phyloP scores from a whole-genome alignment of 2,113 vertebrate species.

The Chaenogobius annularis region DNA sequence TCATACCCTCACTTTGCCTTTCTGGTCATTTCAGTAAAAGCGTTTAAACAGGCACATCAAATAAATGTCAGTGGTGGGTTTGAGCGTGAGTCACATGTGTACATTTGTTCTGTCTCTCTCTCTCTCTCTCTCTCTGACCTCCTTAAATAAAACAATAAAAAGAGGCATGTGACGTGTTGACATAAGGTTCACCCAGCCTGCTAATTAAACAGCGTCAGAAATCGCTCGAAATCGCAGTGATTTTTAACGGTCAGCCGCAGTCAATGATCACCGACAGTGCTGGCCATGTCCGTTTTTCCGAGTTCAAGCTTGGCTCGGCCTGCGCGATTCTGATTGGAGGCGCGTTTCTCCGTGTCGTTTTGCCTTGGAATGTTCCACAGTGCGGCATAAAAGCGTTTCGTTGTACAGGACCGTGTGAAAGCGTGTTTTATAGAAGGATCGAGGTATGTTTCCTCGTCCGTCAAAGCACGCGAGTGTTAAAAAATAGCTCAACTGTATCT shows the following conservation, averaged over 20 bases:
- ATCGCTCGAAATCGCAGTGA: not conserved
- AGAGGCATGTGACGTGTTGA: not conserved
- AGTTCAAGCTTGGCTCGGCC: not conserved
- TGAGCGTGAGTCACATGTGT: not conserved
- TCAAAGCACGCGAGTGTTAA: not conserved
- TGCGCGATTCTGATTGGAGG: too few species aligned
- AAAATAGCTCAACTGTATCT: not conserved
- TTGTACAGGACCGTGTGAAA: too few species aligned
- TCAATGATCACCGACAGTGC: not conserved
- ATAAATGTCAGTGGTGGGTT: not conserved
- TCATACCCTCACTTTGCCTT: not conserved
- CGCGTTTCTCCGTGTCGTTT: too few species aligned
- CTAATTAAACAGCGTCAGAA: not conserved
- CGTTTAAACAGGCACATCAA: not conserved
- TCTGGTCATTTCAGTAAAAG: not conserved
- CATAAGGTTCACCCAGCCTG: not conserved
- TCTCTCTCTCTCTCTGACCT: not conserved
- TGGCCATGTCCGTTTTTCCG: not conserved
- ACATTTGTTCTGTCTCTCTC: not conserved
- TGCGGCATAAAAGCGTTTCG: not conserved
- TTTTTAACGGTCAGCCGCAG: not conserved
- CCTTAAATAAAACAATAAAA: not conserved
- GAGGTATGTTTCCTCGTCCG: not conserved
- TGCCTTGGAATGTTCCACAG: not conserved
- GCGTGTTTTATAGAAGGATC: not conserved